These are phyloP conservation scores for Bilobella aurantiaca DNA, from an alignment of 1,140 invertebrate species.

Conservation along the genomic window DNA sequence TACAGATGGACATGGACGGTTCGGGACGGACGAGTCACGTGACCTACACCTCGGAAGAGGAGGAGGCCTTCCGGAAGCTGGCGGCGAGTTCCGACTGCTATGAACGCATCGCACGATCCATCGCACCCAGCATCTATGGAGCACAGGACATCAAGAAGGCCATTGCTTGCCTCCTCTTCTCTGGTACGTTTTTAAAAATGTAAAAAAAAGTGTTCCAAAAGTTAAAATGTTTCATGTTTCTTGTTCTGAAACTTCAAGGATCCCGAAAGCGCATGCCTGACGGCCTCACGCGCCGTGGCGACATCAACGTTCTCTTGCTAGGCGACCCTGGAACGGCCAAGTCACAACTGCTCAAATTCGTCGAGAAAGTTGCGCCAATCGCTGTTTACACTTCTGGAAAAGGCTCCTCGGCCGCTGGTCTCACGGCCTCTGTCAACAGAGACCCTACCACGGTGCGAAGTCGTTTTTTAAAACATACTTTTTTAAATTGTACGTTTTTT, in stretches of 20 bases:
- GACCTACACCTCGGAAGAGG: conserved; percentile 63
- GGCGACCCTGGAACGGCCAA: conserved; percentile 99
- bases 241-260: conserved; percentile 41
- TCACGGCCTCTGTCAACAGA: conserved; percentile 92
- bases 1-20: conserved; percentile 73
- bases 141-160: conserved; percentile 93
- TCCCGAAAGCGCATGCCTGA: conserved; percentile 84
- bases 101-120: conserved; percentile 76
- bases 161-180: conserved; percentile 89
- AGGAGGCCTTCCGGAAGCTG: conserved; percentile 78
- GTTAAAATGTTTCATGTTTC: not conserved
- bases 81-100: conserved; percentile 77
- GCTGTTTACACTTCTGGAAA: conserved; percentile 98
- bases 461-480: conserved; percentile 4
- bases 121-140: conserved; percentile 96
- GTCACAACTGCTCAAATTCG: conserved; percentile 95
- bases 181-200: conserved; percentile 46
- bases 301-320: conserved; percentile 90
- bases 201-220: not conserved
- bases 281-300: conserved; percentile 85
- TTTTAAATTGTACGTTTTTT: not conserved
- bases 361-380: conserved; percentile 89
- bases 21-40: conserved; percentile 53
- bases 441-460: conserved; percentile 82
- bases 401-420: conserved; percentile 94